Conservation (phyloP, 2,113 vertebrate species). For the Chlorocebus sabaeus region DNA sequence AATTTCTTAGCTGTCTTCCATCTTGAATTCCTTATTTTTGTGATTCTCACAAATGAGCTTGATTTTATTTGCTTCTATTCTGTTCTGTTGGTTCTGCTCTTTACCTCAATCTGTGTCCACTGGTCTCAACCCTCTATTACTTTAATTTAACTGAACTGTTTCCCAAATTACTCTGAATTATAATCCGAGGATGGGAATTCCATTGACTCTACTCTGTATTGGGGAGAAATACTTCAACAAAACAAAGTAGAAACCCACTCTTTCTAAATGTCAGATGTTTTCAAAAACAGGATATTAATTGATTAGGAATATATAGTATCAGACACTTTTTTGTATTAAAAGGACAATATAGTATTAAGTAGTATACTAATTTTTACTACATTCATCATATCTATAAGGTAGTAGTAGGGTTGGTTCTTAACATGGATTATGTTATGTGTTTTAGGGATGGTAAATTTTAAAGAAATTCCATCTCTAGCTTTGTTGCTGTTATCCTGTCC, state of each 20-base stretch:
- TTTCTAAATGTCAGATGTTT: neutral
- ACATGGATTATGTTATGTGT: neutral
- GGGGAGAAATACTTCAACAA: neutral
- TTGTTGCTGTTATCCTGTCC: neutral
- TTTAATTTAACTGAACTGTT: neutral
- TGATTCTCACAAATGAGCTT: neutral
- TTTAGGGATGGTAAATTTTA: neutral
- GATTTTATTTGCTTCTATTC: neutral
- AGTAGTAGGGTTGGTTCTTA: neutral
- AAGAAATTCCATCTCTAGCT: neutral
- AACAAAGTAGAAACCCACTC: neutral
- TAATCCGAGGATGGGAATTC: neutral
- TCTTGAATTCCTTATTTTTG: constrained; percentile 1
- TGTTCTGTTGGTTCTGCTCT: neutral
- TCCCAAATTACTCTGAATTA: neutral
- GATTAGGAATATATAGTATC: neutral
- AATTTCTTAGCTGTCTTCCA: neutral
- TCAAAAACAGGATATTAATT: constrained; percentile 1
- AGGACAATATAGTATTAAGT: neutral
- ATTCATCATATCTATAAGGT: neutral
- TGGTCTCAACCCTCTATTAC: neutral
- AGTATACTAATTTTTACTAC: neutral
- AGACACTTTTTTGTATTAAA: neutral
- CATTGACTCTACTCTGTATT: neutral
- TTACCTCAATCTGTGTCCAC: neutral